Evolutionary conservation across 2,113 vertebrate genomes (phyloP), one percentile per base, ranked within the genome.

Genomic region (Cololabis saira): DNA sequence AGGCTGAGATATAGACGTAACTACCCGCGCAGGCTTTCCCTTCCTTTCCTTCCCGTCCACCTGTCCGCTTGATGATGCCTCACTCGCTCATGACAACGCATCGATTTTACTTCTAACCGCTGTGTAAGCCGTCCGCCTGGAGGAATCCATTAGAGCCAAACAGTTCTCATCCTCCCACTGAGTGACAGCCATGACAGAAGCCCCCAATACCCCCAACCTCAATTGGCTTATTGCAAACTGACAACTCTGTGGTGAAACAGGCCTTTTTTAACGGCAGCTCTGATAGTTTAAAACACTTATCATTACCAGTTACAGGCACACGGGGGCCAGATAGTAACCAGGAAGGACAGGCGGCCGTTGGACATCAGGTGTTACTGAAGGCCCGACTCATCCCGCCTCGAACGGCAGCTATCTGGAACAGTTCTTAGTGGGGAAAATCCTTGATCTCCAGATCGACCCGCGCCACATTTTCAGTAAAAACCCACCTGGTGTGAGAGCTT

Each of bases 71-170:
- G 95, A 95, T 94, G 89, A 90, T 94, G 90, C 90, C 81, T 89
- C 78, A 94, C 94, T 94, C 83, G 86, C 95, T 95, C 95, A 96
- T 96, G 96, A 97, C 96, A 97, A 96, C 94, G 94, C 96, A 97
- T 97, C 94, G 96, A 98, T 98, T 98, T 96, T 94, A 94, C 95
- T 96, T 97, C 96, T 92, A 91, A 93, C 94, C 91, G 92, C 94
- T 92, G 94, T 93, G 94, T 94, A 95, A 90, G 95, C 95, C 95
- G 92, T 95, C 95, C 93, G 94, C 89, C 95, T 95, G 95, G 95
- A 96, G 96, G 95, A 97, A 98, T 96, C 96, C 95, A 98, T 98
- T 96, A 96, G 94, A 95, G 79, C 89, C 95, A 95, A 96, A 97
- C 95, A 95, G 93, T 95, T 97, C 95, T 95, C 94, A 95, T 98